Conservation (phyloP, 2,888 invertebrate species). For the Thera britannica region DNA sequence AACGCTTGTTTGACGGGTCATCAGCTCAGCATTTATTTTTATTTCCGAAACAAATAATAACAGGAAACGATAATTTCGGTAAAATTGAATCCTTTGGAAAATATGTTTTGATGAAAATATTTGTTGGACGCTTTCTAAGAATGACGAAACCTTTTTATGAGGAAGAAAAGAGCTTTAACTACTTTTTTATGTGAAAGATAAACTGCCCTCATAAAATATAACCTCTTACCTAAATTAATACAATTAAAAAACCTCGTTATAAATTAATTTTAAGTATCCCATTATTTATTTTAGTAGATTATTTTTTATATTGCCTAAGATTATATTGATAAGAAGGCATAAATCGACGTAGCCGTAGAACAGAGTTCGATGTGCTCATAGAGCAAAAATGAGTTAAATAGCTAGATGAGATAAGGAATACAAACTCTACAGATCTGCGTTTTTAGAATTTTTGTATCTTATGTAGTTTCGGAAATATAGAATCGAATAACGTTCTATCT, state of each 20-base stretch:
- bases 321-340: background rate
- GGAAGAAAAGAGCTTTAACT: background rate
- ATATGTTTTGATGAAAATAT: background rate
- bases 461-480: too few relatives aligned
- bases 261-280: constrained; percentile 4
- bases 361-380: too few relatives aligned
- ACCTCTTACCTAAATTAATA: background rate
- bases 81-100: background rate
- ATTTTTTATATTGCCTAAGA: background rate
- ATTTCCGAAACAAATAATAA: constrained; percentile 17
- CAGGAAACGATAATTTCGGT: constrained; percentile 1
- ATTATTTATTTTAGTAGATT: background rate
- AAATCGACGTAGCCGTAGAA: too few relatives aligned
- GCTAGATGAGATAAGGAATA: too few relatives aligned
- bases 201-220: constrained; percentile 1
- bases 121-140: background rate
- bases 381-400: too few relatives aligned
- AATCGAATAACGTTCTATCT: too few relatives aligned
- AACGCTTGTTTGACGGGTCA: constrained; percentile 28
- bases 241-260: background rate
- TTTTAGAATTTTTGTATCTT: too few relatives aligned
- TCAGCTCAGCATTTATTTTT: constrained; percentile 29
- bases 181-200: background rate
- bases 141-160: background rate
- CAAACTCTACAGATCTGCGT: too few relatives aligned